Conservation (phyloP, 2,113 vertebrate genomes). For the Rhineura floridana region DNA sequence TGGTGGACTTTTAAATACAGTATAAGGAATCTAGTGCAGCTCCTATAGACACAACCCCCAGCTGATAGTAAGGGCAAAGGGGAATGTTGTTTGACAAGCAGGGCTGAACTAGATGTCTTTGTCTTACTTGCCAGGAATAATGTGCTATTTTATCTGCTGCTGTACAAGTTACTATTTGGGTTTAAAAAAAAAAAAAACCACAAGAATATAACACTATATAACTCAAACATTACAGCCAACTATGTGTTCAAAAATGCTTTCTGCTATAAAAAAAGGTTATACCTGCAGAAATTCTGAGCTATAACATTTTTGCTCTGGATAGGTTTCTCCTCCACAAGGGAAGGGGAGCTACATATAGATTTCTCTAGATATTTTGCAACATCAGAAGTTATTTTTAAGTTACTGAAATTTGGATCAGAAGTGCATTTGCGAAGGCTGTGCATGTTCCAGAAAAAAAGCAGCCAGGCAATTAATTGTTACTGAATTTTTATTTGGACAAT, state of each 20-base stretch:
- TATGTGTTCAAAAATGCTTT: neutral
- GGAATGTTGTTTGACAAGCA: neutral
- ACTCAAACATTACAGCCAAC: neutral
- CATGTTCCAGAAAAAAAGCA: neutral
- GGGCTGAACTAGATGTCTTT: neutral
- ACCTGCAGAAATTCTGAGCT: neutral
- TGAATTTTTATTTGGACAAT: neutral
- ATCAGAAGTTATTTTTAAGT: neutral
- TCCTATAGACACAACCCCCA: neutral
- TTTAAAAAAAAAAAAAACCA: no score
- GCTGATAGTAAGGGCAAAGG: neutral
- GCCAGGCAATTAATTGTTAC: neutral
- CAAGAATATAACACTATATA: neutral
- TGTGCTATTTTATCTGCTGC: neutral
- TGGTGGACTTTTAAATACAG: neutral
- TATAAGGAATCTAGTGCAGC: neutral
- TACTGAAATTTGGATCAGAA: neutral
- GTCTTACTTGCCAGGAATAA: neutral
- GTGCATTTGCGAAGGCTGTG: neutral
- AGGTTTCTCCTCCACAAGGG: neutral
- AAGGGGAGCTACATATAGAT: neutral
- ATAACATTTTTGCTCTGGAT: no score
- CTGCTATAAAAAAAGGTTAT: neutral
- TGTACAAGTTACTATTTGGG: neutral
- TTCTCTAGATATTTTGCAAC: neutral